A percentile compares a stretch with the other conserved stretches of the same genome.
Evolutionary conservation across 1,140 invertebrate species (phyloP).

Genomic region (Drosophila ercepeae): DNA sequence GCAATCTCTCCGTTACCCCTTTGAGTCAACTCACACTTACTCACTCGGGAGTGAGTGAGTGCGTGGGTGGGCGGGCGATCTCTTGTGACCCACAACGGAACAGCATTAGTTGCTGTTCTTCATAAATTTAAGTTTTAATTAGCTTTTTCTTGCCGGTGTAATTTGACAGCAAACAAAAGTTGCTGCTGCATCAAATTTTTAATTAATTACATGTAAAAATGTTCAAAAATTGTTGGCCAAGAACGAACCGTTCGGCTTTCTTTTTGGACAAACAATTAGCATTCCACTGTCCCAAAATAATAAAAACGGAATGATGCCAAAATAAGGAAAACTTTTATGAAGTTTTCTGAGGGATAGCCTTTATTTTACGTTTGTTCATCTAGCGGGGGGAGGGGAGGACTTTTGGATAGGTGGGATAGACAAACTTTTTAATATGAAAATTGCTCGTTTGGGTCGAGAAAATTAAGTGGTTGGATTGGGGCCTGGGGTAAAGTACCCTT

Average conservation of each 20-base stretch:
- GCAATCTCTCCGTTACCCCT: constrained; percentile 24
- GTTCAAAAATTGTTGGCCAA: constrained; percentile 37
- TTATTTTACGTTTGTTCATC: background rate
- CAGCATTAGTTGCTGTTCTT: constrained; percentile 27
- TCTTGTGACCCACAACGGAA: constrained; percentile 52
- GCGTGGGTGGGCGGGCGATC: constrained; percentile 16
- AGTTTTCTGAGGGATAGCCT: constrained; percentile 61
- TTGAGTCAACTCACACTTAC: constrained; percentile 41
- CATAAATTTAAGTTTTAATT: constrained; percentile 78
- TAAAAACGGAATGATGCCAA: constrained; percentile 15
- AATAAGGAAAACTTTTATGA: constrained; percentile 48
- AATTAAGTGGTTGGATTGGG: constrained; percentile 17
- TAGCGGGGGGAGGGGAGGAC: background rate
- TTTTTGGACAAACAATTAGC: constrained; percentile 71
- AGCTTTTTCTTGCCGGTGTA: constrained; percentile 59
- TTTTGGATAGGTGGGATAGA: constrained; percentile 2
- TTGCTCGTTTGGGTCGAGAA: constrained; percentile 44
- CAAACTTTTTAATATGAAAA: constrained; percentile 77
- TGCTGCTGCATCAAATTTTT: constrained; percentile 69
- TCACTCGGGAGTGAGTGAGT: constrained; percentile 14
- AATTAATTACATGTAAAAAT: constrained; percentile 77
- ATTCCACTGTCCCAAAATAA: constrained; percentile 55
- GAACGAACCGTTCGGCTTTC: constrained; percentile 14
- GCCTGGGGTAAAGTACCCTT: constrained; percentile 11
- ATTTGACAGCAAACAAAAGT: constrained; percentile 63